Percentiles rank a stretch among this genome's conserved stretches.
Conservation (phyloP, 2,797 vertebrate genomes). For the Peromyscus aztecus region DNA sequence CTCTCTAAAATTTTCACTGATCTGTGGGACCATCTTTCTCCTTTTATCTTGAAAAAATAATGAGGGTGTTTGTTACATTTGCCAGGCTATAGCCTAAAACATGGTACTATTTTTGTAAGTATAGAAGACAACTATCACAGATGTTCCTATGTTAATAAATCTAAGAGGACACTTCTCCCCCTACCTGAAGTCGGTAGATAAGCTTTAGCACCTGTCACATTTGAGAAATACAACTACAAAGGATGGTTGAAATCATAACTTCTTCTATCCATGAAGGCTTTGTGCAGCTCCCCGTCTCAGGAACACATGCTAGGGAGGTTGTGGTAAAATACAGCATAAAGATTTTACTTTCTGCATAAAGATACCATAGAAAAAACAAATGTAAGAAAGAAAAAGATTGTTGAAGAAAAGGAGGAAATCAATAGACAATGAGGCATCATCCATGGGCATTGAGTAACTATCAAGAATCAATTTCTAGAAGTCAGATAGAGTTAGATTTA, state of each 20-base stretch:
- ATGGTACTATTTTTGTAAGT: background rate
- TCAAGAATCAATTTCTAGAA: background rate
- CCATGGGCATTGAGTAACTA: background rate
- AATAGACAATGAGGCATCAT: background rate
- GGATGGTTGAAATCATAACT: background rate
- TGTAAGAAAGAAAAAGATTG: background rate
- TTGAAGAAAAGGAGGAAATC: background rate
- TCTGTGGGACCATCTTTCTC: background rate
- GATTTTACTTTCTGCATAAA: background rate
- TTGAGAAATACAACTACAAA: slow-evolving; percentile 11
- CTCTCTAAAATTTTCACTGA: background rate
- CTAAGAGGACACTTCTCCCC: background rate
- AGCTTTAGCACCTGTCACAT: background rate
- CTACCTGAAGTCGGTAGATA: too few species aligned
- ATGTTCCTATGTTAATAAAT: background rate
- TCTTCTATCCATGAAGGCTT: background rate
- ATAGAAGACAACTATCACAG: background rate
- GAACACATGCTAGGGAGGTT: background rate
- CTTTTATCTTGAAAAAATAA: slow-evolving; percentile 37
- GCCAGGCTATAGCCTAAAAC: background rate
- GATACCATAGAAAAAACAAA: background rate
- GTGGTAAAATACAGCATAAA: background rate
- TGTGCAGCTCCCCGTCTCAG: background rate
- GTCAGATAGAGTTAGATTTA: slow-evolving; percentile 6
- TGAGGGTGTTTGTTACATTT: background rate